These are phyloP conservation scores for Tigriopus californicus DNA, from an alignment of 2,888 invertebrate species.

Conservation along the genomic window DNA sequence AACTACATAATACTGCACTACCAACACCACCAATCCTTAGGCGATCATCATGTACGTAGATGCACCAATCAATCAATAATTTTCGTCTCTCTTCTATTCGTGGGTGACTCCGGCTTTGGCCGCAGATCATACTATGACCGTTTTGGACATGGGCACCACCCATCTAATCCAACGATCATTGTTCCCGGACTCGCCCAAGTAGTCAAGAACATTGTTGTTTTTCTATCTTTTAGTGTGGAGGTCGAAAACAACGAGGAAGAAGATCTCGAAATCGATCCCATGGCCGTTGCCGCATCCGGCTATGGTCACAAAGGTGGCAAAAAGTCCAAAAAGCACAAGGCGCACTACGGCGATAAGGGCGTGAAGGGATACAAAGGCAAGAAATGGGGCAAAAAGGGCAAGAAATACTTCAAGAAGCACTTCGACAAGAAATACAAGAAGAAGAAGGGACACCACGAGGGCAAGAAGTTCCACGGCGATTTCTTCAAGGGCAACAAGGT, in stretches of 20 bases:
- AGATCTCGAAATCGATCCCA: not conserved
- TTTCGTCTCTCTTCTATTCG: not conserved
- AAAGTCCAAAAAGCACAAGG: slow-evolving; percentile 27
- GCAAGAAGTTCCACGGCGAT: slow-evolving; percentile 36
- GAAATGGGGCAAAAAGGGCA: slow-evolving; percentile 54
- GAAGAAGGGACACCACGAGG: slow-evolving; percentile 36
- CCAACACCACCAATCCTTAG: too few species aligned
- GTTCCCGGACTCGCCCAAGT: not conserved
- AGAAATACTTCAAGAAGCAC: slow-evolving; percentile 43
- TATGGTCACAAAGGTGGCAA: not conserved
- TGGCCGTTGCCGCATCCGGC: not conserved
- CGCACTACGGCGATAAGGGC: slow-evolving; percentile 36
- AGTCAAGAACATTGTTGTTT: not conserved
- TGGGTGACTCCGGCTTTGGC: not conserved
- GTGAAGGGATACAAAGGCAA: slow-evolving; percentile 55
- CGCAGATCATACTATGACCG: not conserved
- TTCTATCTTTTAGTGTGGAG: not conserved
- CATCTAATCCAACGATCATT: not conserved
- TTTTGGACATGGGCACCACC: too few species aligned
- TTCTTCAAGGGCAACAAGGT: slow-evolving; percentile 35
- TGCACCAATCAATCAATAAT: not conserved
- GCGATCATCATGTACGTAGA: too few species aligned
- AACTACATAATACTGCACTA: too few species aligned
- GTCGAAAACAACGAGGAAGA: not conserved
- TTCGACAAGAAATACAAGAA: slow-evolving; percentile 36